A percentile compares a stretch with the other conserved stretches of the same genome.
Conservation (phyloP, 2,888 invertebrate genomes). For the Erpobdella octoculata region DNA sequence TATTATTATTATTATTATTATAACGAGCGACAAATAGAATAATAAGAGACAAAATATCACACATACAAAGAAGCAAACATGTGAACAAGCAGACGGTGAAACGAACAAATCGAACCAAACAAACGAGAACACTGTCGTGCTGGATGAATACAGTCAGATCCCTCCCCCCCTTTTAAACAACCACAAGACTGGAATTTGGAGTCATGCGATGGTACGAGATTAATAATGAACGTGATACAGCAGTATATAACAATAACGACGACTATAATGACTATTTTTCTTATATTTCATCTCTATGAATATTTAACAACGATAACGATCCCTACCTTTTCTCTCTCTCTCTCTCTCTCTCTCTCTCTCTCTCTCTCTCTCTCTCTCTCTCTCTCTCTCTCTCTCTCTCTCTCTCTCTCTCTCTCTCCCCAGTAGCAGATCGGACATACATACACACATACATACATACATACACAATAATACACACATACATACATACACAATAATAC, state of each 20-base stretch:
- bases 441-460: background rate
- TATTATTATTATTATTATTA: too few species aligned
- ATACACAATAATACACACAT: background rate
- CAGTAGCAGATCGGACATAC: background rate
- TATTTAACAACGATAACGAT: too few species aligned
- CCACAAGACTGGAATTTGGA: too few species aligned
- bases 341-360: background rate
- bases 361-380: background rate
- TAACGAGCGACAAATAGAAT: background rate
- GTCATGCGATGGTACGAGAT: too few species aligned
- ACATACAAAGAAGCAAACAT: background rate
- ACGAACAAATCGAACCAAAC: too few species aligned
- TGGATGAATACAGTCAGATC: too few species aligned
- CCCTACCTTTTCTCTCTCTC: background rate
- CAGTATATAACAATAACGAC: too few species aligned
- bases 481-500: background rate
- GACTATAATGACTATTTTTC: too few species aligned
- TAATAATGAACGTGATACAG: too few species aligned
- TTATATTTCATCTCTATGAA: too few species aligned
- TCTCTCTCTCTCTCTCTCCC: background rate
- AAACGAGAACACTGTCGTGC: too few species aligned
- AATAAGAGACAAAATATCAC: background rate
- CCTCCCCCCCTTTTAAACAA: too few species aligned
- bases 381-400: slow-evolving; percentile 5
- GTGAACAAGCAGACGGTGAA: background rate